These are phyloP conservation scores for Vireo altiloquus DNA, from an alignment of 2,113 vertebrate genomes.

Conservation along the genomic window DNA sequence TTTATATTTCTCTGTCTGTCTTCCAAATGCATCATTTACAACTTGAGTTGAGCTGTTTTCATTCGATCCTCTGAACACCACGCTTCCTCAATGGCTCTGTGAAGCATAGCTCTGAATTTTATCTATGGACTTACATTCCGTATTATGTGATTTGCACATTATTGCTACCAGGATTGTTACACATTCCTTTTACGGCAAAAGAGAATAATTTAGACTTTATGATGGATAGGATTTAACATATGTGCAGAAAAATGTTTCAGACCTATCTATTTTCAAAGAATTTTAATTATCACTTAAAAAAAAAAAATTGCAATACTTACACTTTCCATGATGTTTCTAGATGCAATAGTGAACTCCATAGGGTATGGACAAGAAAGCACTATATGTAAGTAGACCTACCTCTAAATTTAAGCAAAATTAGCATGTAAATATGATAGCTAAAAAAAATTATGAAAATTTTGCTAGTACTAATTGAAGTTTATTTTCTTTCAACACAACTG, in stretches of 20 bases:
- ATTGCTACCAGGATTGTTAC: neutral
- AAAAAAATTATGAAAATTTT: neutral
- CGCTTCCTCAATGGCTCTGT: neutral
- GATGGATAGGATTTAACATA: neutral
- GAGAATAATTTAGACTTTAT: neutral
- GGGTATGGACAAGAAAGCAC: neutral
- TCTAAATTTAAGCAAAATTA: neutral
- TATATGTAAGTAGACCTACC: neutral
- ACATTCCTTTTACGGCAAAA: neutral
- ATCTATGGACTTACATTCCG: neutral
- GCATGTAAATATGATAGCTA: neutral
- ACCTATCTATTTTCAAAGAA: constrained; percentile 19
- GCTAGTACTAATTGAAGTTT: neutral
- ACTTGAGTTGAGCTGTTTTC: neutral
- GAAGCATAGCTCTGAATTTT: neutral
- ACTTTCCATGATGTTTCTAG: neutral
- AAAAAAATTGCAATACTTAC: neutral
- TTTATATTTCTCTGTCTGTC: neutral
- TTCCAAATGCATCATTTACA: neutral
- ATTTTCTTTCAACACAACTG: neutral
- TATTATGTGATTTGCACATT: neutral
- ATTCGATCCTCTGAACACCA: neutral
- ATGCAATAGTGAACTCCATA: neutral
- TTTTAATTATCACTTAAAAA: neutral
- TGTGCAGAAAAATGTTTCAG: neutral